phyloP scores from a whole-genome alignment of 2,113 vertebrate species.

The Neodontobutis hainanensis region DNA sequence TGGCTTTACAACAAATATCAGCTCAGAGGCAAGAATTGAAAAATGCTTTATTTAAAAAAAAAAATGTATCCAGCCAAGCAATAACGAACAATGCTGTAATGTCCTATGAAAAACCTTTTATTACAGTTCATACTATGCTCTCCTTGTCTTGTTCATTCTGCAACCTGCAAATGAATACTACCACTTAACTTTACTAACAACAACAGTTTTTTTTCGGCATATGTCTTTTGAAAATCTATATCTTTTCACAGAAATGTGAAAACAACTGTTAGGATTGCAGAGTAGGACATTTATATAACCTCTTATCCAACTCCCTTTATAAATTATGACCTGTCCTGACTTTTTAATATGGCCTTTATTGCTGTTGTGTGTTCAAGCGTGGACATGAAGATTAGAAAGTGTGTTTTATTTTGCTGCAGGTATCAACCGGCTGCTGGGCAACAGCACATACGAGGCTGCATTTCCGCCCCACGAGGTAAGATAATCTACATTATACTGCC shows the following conservation, averaged over 20 bases:
- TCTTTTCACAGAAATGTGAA: no score
- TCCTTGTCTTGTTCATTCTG: slow-evolving; percentile 7
- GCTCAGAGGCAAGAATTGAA: slow-evolving; percentile 40
- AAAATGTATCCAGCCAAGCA: slow-evolving; percentile 1
- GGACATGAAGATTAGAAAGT: slow-evolving; percentile 2
- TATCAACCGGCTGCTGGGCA: slow-evolving; percentile 92
- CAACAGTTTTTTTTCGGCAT: neutral
- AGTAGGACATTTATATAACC: neutral
- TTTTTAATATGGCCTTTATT: slow-evolving; percentile 21
- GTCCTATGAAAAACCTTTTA: slow-evolving; percentile 12
- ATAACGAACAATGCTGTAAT: slow-evolving; percentile 23
- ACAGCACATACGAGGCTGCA: slow-evolving; percentile 94
- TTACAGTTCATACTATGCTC: neutral
- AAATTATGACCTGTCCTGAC: slow-evolving; percentile 17
- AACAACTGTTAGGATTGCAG: neutral
- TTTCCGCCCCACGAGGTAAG: slow-evolving; percentile 97
- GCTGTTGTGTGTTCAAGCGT: slow-evolving; percentile 5
- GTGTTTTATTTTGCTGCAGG: slow-evolving; percentile 76
- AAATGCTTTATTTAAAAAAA: slow-evolving; percentile 45
- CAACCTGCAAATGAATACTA: neutral
- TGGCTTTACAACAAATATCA: slow-evolving; percentile 43
- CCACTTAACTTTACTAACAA: neutral
- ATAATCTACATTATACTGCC: neutral
- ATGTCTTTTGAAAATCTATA: neutral
- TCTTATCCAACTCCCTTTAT: slow-evolving; percentile 8